Evolutionary conservation across 2,113 vertebrate genomes (phyloP).

Genomic region (Deroptyus accipitrinus): DNA sequence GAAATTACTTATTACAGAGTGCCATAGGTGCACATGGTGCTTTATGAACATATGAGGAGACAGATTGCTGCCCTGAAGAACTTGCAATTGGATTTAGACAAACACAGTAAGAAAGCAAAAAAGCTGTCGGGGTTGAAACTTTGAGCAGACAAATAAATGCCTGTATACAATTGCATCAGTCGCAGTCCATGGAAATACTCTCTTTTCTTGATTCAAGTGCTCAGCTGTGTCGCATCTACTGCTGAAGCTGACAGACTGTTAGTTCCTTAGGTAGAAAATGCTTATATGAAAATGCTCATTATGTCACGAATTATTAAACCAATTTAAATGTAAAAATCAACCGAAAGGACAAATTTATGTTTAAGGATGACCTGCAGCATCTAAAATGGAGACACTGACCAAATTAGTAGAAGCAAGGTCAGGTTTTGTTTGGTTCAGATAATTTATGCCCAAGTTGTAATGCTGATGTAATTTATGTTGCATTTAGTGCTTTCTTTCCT

Average conservation of each 20-base stretch:
- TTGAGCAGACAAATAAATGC: conserved; percentile 51
- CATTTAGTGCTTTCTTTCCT: conserved; percentile 63
- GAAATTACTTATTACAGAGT: conserved; percentile 40
- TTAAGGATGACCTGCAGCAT: conserved; percentile 74
- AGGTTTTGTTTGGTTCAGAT: conserved; percentile 75
- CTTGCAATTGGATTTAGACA: conserved; percentile 33
- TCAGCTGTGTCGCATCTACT: conserved; percentile 54
- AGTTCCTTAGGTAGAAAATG: conserved; percentile 74
- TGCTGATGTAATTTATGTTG: conserved; percentile 66
- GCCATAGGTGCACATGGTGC: conserved; percentile 26
- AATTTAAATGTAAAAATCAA: conserved; percentile 69
- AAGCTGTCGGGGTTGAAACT: not conserved
- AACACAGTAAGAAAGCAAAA: conserved; percentile 56
- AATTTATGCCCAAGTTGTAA: conserved; percentile 65
- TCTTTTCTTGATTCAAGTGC: conserved; percentile 34
- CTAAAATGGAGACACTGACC: conserved; percentile 66
- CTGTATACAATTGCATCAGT: conserved; percentile 54
- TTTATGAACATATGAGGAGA: conserved; percentile 50
- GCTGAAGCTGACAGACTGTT: conserved; percentile 43
- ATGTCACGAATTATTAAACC: conserved; percentile 75
- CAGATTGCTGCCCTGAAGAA: conserved; percentile 64
- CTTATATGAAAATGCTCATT: conserved; percentile 74
- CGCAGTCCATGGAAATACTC: not conserved
- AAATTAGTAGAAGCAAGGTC: conserved; percentile 63
- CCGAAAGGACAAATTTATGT: conserved; percentile 61